A percentile compares a stretch with the other conserved stretches of the same genome.
These are phyloP conservation scores for Cygnus buccinator DNA, from an alignment of 2,113 vertebrate species.

Conservation along the genomic window DNA sequence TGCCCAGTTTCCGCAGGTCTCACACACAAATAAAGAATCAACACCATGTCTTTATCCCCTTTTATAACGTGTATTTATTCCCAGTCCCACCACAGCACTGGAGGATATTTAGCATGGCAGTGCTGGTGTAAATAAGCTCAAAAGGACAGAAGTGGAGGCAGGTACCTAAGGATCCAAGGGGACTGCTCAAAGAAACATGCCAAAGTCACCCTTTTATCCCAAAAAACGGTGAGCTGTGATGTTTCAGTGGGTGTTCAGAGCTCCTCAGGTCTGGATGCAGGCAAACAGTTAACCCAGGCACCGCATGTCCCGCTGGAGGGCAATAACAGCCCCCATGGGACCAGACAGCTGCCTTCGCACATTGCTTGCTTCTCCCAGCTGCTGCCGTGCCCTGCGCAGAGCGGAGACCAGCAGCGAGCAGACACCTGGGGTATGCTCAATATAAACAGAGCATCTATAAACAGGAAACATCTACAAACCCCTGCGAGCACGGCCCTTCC, in stretches of 20 bases:
- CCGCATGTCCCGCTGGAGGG: neutral
- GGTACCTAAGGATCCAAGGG: neutral
- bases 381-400: neutral
- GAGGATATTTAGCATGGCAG: neutral
- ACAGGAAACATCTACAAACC: neutral
- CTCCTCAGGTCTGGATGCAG: neutral
- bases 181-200: neutral
- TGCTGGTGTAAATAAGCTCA: neutral
- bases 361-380: neutral
- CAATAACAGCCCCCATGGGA: neutral
- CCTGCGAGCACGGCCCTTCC: neutral
- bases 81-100: neutral
- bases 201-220: neutral
- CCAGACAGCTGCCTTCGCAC: neutral
- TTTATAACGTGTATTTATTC: neutral
- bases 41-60: neutral
- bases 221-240: neutral
- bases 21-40: neutral
- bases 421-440: neutral
- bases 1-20: neutral
- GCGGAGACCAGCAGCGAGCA: neutral
- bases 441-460: neutral
- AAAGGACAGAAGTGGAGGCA: neutral
- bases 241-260: neutral
- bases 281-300: neutral